A percentile compares a stretch with the other conserved stretches of the same genome.
Evolutionary conservation across 2,113 vertebrate species (phyloP).

Genomic region (Mandrillus leucophaeus): DNA sequence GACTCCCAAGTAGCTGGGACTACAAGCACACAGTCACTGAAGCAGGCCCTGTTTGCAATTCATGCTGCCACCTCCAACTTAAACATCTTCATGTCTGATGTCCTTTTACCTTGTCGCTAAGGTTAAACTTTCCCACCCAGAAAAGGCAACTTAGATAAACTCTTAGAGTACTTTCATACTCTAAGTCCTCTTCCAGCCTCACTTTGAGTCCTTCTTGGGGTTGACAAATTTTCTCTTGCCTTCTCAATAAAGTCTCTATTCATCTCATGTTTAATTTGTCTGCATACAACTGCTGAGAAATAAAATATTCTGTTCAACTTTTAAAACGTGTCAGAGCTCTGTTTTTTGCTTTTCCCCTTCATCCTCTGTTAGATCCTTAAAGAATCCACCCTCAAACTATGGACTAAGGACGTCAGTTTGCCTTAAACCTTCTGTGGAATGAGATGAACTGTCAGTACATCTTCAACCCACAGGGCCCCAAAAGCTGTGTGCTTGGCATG

Average conservation of each 20-base stretch:
- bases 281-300: background rate
- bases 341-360: background rate
- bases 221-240: background rate
- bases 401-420: background rate
- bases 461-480: background rate
- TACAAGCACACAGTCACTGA: too few relatives aligned
- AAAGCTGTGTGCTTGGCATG: background rate
- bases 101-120: background rate
- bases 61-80: background rate
- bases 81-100: background rate
- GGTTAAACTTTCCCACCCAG: background rate
- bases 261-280: background rate
- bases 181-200: background rate
- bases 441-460: background rate
- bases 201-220: background rate
- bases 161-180: background rate
- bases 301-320: slow-evolving; percentile 23
- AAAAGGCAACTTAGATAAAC: background rate
- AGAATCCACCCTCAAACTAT: background rate
- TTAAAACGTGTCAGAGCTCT: background rate
- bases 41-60: background rate
- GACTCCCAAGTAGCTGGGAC: too few relatives aligned
- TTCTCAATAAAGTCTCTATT: slow-evolving; percentile 21
- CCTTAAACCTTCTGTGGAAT: background rate
- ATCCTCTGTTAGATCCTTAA: background rate